phyloP scores from a whole-genome alignment of 1,140 invertebrate genomes.

The Agrypnia vestita region DNA sequence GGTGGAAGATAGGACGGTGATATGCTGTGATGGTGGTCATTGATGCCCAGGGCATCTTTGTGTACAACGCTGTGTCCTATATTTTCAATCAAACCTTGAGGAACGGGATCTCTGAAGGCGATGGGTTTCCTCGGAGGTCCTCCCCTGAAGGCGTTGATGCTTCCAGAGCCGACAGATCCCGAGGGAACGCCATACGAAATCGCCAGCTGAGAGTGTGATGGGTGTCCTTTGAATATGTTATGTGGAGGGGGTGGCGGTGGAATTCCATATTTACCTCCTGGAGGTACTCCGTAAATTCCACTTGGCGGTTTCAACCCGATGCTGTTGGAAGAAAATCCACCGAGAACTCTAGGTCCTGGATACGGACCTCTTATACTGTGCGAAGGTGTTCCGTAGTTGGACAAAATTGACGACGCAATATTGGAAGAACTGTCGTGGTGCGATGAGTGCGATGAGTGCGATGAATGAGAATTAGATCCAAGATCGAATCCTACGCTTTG shows the following conservation, averaged over 20 bases:
- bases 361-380: constrained; percentile 71
- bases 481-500: constrained; percentile 72
- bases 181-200: constrained; percentile 69
- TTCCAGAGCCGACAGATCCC: constrained; percentile 66
- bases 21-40: constrained; percentile 66
- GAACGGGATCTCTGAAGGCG: constrained; percentile 81
- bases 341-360: constrained; percentile 69
- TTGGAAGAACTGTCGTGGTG: neutral
- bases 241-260: constrained; percentile 68
- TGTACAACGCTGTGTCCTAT: constrained; percentile 75
- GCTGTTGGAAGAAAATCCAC: constrained; percentile 61
- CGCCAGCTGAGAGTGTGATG: constrained; percentile 67
- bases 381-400: constrained; percentile 68
- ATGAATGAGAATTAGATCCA: constrained; percentile 62
- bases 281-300: constrained; percentile 73
- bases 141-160: constrained; percentile 62
- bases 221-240: constrained; percentile 62
- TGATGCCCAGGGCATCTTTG: constrained; percentile 70
- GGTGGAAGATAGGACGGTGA: constrained; percentile 78
- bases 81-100: constrained; percentile 77
- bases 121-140: constrained; percentile 75
- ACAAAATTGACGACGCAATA: constrained; percentile 26
- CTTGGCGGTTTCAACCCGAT: constrained; percentile 74
- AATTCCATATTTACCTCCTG: constrained; percentile 73
- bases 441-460: constrained; percentile 17